Evolutionary conservation across 2,113 vertebrate species (phyloP).

Genomic region (Antechinus flavipes): DNA sequence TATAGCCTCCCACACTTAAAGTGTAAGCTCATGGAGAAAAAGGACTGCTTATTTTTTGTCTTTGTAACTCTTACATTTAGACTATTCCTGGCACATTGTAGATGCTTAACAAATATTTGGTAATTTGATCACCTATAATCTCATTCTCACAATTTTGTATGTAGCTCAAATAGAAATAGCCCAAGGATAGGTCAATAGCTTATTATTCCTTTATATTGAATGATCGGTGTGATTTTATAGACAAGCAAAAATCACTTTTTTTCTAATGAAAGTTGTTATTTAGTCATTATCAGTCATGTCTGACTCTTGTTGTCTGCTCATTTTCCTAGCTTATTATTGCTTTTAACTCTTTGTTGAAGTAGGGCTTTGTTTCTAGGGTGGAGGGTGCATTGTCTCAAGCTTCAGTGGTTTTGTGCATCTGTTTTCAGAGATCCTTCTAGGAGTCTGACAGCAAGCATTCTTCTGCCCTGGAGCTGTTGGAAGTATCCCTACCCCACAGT

Average conservation of each 20-base stretch:
- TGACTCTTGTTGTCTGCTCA: background rate
- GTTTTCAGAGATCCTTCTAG: too few relatives aligned
- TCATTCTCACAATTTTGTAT: background rate
- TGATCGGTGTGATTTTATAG: background rate
- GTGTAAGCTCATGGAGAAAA: background rate
- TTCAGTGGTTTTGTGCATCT: too few relatives aligned
- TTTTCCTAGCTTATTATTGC: too few relatives aligned
- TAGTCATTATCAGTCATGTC: background rate
- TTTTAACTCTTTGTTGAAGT: too few relatives aligned
- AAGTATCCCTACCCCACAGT: too few relatives aligned
- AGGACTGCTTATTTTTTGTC: background rate
- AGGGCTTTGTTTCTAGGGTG: too few relatives aligned
- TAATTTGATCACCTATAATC: background rate
- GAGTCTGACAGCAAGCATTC: too few relatives aligned
- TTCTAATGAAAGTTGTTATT: background rate
- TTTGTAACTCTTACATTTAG: background rate
- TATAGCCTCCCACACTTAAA: background rate
- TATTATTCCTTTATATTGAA: background rate
- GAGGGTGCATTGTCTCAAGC: too few relatives aligned
- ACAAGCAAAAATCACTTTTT: background rate
- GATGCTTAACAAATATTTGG: background rate
- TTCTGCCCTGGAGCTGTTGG: too few relatives aligned
- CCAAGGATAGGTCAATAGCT: background rate
- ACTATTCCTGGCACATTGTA: rapidly evolving
- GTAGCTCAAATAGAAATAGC: background rate